Percentiles rank a stretch among this genome's conserved stretches.
These are phyloP conservation scores for Galbula dea DNA, from an alignment of 2,113 vertebrate genomes.

Conservation along the genomic window DNA sequence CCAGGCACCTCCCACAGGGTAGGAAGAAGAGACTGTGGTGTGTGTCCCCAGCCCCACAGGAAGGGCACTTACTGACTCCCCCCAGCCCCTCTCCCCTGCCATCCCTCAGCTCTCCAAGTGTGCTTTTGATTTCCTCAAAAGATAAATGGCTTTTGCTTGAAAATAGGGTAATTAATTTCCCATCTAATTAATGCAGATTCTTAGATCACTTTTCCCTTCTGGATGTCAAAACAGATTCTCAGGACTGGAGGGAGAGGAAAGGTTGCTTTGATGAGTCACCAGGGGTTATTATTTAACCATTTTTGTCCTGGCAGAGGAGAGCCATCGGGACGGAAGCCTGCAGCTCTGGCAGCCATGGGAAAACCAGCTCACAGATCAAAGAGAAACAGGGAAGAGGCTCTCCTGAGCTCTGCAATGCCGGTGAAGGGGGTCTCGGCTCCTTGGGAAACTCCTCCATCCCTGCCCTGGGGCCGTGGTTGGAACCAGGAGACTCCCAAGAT, in stretches of 20 bases:
- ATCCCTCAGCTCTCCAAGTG: neutral
- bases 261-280: constrained; percentile 56
- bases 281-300: constrained; percentile 30
- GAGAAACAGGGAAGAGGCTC: neutral
- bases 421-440: neutral
- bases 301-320: constrained; percentile 15
- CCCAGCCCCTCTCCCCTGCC: neutral
- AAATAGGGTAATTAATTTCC: constrained; percentile 63
- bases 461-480: neutral
- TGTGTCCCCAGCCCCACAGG: neutral
- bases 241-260: constrained; percentile 45
- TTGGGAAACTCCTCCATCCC: neutral
- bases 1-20: neutral
- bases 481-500: neutral
- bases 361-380: neutral
- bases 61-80: neutral
- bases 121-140: neutral
- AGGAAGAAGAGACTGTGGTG: neutral
- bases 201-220: constrained; percentile 21
- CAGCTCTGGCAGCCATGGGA: neutral
- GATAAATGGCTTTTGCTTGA: constrained; percentile 37
- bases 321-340: neutral
- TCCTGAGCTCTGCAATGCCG: neutral
- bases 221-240: constrained; percentile 54
- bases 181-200: constrained; percentile 59